These are phyloP conservation scores for Montipora foliosa DNA, from an alignment of 64 coral and sea anemone species.

Conservation along the genomic window DNA sequence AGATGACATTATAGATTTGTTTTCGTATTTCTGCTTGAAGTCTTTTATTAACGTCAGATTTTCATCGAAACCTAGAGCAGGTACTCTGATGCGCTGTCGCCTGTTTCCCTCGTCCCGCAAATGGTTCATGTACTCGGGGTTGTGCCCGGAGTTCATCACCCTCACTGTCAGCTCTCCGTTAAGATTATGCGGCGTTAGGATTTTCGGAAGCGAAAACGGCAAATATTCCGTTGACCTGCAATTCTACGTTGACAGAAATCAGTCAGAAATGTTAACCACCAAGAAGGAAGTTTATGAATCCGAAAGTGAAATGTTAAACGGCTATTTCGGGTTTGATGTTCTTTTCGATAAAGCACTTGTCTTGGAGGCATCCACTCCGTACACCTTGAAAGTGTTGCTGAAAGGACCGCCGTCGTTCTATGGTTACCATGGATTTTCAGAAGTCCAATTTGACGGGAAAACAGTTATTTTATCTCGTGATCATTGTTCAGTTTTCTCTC, in stretches of 20 bases:
- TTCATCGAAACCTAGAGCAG: slow-evolving; percentile 43
- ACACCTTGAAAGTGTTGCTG: slow-evolving; percentile 38
- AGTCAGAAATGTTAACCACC: not conserved
- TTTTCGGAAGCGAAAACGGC: slow-evolving; percentile 68
- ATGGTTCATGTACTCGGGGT: slow-evolving; percentile 78
- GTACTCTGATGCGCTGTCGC: slow-evolving; percentile 51
- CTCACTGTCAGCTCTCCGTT: slow-evolving; percentile 68
- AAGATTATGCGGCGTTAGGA: slow-evolving; percentile 64
- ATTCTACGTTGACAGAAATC: slow-evolving; percentile 26
- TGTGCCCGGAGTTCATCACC: slow-evolving; percentile 64
- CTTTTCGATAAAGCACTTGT: slow-evolving; percentile 40
- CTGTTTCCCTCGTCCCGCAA: slow-evolving; percentile 40
- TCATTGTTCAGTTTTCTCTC: slow-evolving; percentile 13
- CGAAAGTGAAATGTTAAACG: slow-evolving; percentile 12
- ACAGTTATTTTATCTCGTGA: slow-evolving; percentile 48
- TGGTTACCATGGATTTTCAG: slow-evolving; percentile 6
- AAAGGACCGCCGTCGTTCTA: slow-evolving; percentile 38
- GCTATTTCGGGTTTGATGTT: slow-evolving; percentile 71
- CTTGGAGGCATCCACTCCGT: slow-evolving; percentile 27
- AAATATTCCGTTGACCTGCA: slow-evolving; percentile 51
- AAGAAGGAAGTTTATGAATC: slow-evolving; percentile 51
- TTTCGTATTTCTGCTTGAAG: slow-evolving; percentile 57
- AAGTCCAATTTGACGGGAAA: not conserved
- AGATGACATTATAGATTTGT: slow-evolving; percentile 66
- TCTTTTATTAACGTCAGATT: slow-evolving; percentile 26